Conservation (phyloP, 2,113 vertebrate species). For the Rhizomys pruinosus region DNA sequence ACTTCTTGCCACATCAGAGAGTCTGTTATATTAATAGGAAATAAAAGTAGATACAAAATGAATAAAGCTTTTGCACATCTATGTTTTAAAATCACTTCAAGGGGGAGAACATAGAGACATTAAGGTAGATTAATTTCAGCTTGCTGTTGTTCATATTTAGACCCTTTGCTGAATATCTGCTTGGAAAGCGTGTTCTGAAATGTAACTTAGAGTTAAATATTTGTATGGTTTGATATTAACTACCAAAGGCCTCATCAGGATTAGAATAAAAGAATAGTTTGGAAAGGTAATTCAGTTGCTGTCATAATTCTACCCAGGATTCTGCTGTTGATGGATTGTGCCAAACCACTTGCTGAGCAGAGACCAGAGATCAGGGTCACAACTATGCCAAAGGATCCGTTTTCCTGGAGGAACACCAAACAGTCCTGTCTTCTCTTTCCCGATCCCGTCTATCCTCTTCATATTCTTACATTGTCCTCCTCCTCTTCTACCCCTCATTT, state of each 20-base stretch:
- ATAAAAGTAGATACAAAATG: background rate
- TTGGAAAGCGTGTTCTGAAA: conserved; percentile 65
- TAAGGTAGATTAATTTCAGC: conserved; percentile 29
- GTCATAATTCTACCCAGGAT: conserved; percentile 14
- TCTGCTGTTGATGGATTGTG: background rate
- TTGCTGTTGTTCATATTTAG: conserved; percentile 55
- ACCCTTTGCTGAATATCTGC: conserved; percentile 39
- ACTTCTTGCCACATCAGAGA: background rate
- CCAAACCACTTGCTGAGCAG: conserved; percentile 45
- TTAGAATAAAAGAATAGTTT: conserved; percentile 49
- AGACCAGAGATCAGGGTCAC: conserved; percentile 37
- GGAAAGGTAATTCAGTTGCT: conserved; percentile 59
- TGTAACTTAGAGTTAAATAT: conserved; percentile 72
- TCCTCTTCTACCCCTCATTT: background rate
- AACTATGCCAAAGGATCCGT: background rate
- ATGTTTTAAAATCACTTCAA: conserved; percentile 6
- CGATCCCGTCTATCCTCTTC: background rate
- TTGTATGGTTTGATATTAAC: conserved; percentile 73
- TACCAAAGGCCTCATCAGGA: conserved; percentile 60
- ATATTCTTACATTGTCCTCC: background rate
- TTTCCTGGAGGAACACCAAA: background rate
- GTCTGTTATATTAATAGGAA: background rate
- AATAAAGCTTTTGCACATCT: background rate
- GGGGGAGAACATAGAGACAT: background rate
- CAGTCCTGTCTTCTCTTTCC: background rate